phyloP scores from a whole-genome alignment of 2,888 invertebrate genomes.

The Pterobdella sp. region DNA sequence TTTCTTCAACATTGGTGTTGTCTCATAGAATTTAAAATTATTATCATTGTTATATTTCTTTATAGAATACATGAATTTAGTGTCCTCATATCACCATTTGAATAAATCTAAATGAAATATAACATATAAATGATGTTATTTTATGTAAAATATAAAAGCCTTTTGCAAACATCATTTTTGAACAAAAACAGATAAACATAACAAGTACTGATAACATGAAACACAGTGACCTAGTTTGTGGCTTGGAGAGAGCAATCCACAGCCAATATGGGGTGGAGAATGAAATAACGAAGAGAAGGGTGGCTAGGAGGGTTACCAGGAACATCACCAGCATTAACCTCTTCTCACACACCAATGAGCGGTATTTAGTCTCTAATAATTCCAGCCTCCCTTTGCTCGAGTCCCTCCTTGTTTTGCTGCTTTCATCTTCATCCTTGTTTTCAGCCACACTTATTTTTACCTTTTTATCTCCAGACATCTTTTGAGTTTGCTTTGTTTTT shows the following conservation, averaged over 20 bases:
- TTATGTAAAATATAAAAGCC: too few relatives aligned
- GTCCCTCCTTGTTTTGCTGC: conserved; percentile 22
- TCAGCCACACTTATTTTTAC: not conserved
- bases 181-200: too few relatives aligned
- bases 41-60: too few relatives aligned
- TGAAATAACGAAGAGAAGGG: conserved; percentile 27
- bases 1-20: too few relatives aligned
- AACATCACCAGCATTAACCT: conserved; percentile 25
- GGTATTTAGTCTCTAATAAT: conserved; percentile 6
- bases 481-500: too few relatives aligned
- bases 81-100: too few relatives aligned
- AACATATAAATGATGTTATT: too few relatives aligned
- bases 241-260: not conserved
- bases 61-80: too few relatives aligned
- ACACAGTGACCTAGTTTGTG: not conserved
- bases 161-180: too few relatives aligned
- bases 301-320: conserved; percentile 20
- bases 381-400: conserved; percentile 12
- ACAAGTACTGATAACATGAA: too few relatives aligned
- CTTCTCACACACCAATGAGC: conserved; percentile 14
- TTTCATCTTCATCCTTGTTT: conserved; percentile 20
- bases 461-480: not conserved
- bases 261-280: conserved; percentile 30
- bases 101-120: too few relatives aligned
- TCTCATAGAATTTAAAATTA: too few relatives aligned